Conservation (phyloP, 2,888 invertebrate genomes). For the Polylopha cassiicola region DNA sequence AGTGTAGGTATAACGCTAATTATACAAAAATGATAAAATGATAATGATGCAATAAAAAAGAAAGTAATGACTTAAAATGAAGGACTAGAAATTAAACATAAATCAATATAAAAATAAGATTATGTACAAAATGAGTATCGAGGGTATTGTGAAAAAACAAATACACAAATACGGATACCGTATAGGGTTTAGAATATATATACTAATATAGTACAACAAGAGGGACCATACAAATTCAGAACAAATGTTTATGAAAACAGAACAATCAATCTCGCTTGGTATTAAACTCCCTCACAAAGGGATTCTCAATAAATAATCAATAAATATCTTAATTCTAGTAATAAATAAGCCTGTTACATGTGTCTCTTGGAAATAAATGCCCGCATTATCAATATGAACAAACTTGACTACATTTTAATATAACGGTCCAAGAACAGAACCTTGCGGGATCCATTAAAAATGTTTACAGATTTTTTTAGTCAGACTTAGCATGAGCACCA, state of each 20-base stretch:
- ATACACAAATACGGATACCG: conserved; percentile 75
- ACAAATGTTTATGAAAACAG: conserved; percentile 63
- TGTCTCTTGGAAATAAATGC: conserved; percentile 9
- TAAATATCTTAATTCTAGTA: conserved; percentile 62
- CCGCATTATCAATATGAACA: conserved; percentile 22
- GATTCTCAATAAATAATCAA: conserved; percentile 56
- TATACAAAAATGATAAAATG: conserved; percentile 12
- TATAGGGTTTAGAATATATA: conserved; percentile 52
- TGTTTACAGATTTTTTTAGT: conserved; percentile 34
- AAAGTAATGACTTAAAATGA: conserved; percentile 44
- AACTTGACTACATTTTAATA: conserved; percentile 32
- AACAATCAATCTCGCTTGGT: conserved; percentile 40
- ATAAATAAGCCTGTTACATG: conserved; percentile 51
- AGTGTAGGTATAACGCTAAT: conserved; percentile 17
- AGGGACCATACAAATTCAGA: conserved; percentile 67
- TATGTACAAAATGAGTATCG: conserved; percentile 24
- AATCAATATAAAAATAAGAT: conserved; percentile 34
- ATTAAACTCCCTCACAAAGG: conserved; percentile 57
- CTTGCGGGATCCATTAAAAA: conserved; percentile 29
- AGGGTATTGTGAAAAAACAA: conserved; percentile 50
- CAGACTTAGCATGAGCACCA: conserved; percentile 71
- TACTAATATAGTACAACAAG: conserved; percentile 68
- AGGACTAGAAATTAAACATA: conserved; percentile 53
- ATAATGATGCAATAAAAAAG: conserved; percentile 23
- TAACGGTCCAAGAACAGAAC: conserved; percentile 36